A percentile compares a stretch with the other conserved stretches of the same genome.
These are phyloP conservation scores for Polypedilum pembai DNA, from an alignment of 1,140 invertebrate species.

Conservation along the genomic window DNA sequence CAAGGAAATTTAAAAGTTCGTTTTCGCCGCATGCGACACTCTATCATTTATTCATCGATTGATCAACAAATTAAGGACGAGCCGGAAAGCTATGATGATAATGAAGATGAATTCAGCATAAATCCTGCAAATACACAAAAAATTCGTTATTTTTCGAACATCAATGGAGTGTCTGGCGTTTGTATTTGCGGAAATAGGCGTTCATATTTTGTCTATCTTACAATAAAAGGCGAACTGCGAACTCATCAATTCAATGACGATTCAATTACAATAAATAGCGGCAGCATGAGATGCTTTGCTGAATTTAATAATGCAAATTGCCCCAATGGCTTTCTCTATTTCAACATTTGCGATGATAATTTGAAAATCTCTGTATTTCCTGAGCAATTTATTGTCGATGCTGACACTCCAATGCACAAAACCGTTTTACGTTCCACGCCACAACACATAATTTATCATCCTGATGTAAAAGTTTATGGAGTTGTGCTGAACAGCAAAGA, in stretches of 20 bases:
- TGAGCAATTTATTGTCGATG: conserved; percentile 90
- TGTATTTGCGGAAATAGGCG: conserved; percentile 81
- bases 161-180: conserved; percentile 86
- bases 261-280: conserved; percentile 40
- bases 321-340: conserved; percentile 91
- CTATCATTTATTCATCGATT: conserved; percentile 47
- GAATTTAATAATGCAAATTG: conserved; percentile 97
- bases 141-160: conserved; percentile 46
- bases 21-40: conserved; percentile 71
- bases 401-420: conserved; percentile 92
- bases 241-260: conserved; percentile 74
- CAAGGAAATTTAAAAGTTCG: conserved; percentile 82
- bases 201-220: conserved; percentile 86
- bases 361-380: conserved; percentile 85
- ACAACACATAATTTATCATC: conserved; percentile 88
- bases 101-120: conserved; percentile 36
- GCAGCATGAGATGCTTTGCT: conserved; percentile 69
- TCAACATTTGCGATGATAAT: conserved; percentile 54
- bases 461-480: conserved; percentile 94
- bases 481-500: conserved; percentile 80
- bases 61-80: conserved; percentile 37
- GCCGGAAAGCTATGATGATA: background rate
- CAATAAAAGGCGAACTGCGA: conserved; percentile 77
- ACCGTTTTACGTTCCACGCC: conserved; percentile 90
- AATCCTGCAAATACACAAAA: conserved; percentile 28